Conservation (phyloP, 30 jellyfish, hydroid and myxozoan species). For the Aurelia sp. region DNA sequence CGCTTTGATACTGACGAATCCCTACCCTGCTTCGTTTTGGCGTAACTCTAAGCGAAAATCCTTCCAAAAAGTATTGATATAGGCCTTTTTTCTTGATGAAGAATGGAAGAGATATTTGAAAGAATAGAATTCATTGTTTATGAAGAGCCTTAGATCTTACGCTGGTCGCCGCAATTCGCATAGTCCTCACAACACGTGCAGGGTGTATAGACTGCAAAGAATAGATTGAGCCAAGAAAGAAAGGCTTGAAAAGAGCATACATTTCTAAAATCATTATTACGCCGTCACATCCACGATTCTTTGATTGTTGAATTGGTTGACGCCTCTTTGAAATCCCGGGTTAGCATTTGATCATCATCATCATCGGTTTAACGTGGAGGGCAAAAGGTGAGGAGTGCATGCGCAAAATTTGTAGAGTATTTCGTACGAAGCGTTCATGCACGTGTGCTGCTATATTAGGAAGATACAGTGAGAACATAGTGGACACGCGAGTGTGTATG, state of each 20-base stretch:
- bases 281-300: slow-evolving; percentile 3
- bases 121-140: background rate
- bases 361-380: too few species aligned
- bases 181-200: slow-evolving; percentile 62
- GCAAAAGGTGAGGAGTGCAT: too few species aligned
- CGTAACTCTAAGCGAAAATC: background rate
- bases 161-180: slow-evolving; percentile 4
- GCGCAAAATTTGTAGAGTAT: too few species aligned
- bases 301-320: too few species aligned
- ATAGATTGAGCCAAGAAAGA: slow-evolving; percentile 4
- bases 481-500: slow-evolving; percentile 77
- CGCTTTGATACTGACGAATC: background rate
- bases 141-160: background rate
- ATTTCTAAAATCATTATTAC: background rate
- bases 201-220: slow-evolving; percentile 14
- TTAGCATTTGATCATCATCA: background rate
- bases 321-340: background rate
- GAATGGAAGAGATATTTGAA: too few species aligned
- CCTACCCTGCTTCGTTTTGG: background rate
- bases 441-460: too few species aligned
- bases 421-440: too few species aligned
- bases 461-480: background rate
- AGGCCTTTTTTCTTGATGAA: too few species aligned
- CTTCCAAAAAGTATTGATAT: too few species aligned
- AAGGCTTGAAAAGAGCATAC: slow-evolving; percentile 74